These are phyloP conservation scores for Amphiprion ocellaris DNA, from an alignment of 2,113 vertebrate species.

Conservation along the genomic window DNA sequence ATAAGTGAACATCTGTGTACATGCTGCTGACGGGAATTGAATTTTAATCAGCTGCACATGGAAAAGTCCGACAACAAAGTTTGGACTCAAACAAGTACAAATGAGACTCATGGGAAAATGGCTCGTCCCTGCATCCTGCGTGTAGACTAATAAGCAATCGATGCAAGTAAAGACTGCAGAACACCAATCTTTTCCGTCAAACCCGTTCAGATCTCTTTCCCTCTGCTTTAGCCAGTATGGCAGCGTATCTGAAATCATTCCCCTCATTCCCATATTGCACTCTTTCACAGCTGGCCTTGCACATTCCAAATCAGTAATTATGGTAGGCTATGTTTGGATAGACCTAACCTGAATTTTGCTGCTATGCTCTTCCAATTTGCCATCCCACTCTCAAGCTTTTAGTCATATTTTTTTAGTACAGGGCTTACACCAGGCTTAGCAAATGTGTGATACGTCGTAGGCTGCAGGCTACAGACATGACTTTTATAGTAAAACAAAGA, in stretches of 20 bases:
- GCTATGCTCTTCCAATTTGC: slow-evolving; percentile 23
- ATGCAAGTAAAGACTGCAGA: slow-evolving; percentile 31
- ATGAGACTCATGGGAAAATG: slow-evolving; percentile 28
- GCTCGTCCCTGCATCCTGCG: slow-evolving; percentile 18
- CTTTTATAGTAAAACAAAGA: too few species aligned
- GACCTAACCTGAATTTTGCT: slow-evolving; percentile 33
- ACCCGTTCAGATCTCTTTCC: slow-evolving; percentile 7
- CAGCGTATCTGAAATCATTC: slow-evolving; percentile 32
- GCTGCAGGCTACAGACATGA: not conserved
- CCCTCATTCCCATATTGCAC: not conserved
- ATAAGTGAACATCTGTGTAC: slow-evolving; percentile 47
- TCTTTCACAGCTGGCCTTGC: slow-evolving; percentile 14
- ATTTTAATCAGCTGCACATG: slow-evolving; percentile 42
- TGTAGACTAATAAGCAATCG: slow-evolving; percentile 34
- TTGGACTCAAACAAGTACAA: slow-evolving; percentile 24
- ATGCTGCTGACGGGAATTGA: slow-evolving; percentile 29
- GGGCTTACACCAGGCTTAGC: not conserved
- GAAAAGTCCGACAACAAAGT: slow-evolving; percentile 43
- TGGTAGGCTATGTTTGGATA: slow-evolving; percentile 46
- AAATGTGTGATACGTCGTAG: not conserved
- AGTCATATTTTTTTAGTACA: not conserved
- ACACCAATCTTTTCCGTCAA: slow-evolving; percentile 34
- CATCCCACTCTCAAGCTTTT: slow-evolving; percentile 33
- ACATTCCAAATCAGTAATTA: slow-evolving; percentile 51
- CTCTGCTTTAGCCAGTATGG: not conserved